Evolutionary conservation across 2,797 vertebrate genomes (phyloP).

Genomic region (Philypnodon macrostomus): DNA sequence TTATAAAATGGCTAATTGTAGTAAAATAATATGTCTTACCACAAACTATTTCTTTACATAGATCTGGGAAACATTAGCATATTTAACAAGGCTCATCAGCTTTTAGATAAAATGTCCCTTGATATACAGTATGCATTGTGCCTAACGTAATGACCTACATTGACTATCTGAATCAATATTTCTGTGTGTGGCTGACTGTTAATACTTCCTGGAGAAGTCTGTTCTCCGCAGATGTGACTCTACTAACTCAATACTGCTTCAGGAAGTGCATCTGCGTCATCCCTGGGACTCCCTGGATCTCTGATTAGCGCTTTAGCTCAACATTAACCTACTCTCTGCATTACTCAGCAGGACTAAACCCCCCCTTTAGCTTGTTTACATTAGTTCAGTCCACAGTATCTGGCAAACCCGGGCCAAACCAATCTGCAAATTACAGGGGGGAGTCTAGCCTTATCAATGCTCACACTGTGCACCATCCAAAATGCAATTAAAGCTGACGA

Average conservation of each 20-base stretch:
- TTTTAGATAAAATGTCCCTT: too few species aligned
- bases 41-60: too few species aligned
- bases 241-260: slow-evolving; percentile 38
- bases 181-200: not conserved
- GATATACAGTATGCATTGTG: too few species aligned
- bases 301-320: slow-evolving; percentile 45
- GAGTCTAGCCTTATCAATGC: slow-evolving; percentile 24
- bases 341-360: slow-evolving; percentile 20
- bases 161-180: not conserved
- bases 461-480: slow-evolving; percentile 20
- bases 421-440: not conserved
- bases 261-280: slow-evolving; percentile 53
- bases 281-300: slow-evolving; percentile 30
- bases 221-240: slow-evolving; percentile 5
- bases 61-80: too few species aligned
- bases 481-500: slow-evolving; percentile 8
- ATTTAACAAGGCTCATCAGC: too few species aligned
- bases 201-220: slow-evolving; percentile 2
- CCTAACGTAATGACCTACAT: too few species aligned
- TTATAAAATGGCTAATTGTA: too few species aligned
- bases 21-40: too few species aligned
- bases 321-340: slow-evolving; percentile 28
- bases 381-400: slow-evolving; percentile 21
- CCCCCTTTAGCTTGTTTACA: slow-evolving; percentile 22
- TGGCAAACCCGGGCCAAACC: slow-evolving; percentile 21